Evolutionary conservation across 30 jellyfish, hydroid and myxozoan genomes (phyloP).

Genomic region (Morbakka virulenta): DNA sequence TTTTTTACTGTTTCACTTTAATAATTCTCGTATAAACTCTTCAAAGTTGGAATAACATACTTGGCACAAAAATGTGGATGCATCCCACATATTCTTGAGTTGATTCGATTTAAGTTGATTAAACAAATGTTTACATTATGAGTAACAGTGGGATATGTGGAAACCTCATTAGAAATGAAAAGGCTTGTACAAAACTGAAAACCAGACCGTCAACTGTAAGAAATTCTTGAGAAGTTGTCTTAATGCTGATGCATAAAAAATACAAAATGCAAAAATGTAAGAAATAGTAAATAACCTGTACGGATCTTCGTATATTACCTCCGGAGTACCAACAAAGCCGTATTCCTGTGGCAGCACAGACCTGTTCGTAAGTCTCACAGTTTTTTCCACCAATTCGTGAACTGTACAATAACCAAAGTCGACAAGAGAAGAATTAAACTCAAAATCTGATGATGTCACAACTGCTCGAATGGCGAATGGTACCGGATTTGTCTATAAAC

Average conservation of each 20-base stretch:
- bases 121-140: too few relatives aligned
- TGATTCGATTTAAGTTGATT: too few relatives aligned
- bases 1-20: too few relatives aligned
- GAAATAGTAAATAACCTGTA: neutral
- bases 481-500: conserved; percentile 73
- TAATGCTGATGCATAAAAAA: neutral
- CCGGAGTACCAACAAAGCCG: conserved; percentile 88
- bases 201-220: neutral
- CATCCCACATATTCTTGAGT: too few relatives aligned
- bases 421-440: conserved; percentile 57
- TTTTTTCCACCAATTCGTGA: conserved; percentile 65
- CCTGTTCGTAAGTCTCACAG: conserved; percentile 55
- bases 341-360: conserved; percentile 85
- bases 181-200: too few relatives aligned
- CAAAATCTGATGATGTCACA: conserved; percentile 92
- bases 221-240: neutral
- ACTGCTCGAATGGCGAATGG: conserved; percentile 61
- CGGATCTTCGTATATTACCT: conserved; percentile 63
- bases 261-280: neutral
- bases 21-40: too few relatives aligned
- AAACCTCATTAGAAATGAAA: too few relatives aligned
- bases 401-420: conserved; percentile 89
- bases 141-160: too few relatives aligned
- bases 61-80: too few relatives aligned
- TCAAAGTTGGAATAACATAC: too few relatives aligned